Conservation (phyloP, 2,888 invertebrate species). For the Caenorhabditis afra region DNA sequence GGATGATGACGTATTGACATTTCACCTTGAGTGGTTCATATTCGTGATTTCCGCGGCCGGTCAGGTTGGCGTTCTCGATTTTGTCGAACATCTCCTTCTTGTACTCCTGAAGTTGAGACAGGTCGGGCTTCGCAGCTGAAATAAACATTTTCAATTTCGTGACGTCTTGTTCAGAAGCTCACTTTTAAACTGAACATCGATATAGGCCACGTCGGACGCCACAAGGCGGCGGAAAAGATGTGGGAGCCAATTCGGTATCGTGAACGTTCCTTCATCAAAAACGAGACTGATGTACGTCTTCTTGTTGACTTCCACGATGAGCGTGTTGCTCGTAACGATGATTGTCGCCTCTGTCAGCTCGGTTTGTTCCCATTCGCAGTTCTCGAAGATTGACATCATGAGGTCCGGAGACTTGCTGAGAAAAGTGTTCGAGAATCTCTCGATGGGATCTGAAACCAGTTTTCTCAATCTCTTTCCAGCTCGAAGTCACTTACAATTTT, state of each 20-base stretch:
- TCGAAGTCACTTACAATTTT: conserved; percentile 14
- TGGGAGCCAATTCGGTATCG: conserved; percentile 13
- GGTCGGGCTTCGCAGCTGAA: conserved; percentile 3
- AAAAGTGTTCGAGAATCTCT: conserved; percentile 17
- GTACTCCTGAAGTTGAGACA: neutral
- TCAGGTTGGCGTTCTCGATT: neutral
- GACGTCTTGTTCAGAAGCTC: neutral
- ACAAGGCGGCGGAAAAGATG: conserved; percentile 10
- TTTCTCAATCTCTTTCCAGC: neutral
- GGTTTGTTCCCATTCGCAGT: conserved; percentile 11
- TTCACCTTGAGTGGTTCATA: neutral
- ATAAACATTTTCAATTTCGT: neutral
- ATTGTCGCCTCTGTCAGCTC: neutral
- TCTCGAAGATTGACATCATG: conserved; percentile 22
- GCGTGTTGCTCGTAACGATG: neutral
- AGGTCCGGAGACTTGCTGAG: conserved; percentile 21
- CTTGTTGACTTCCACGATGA: neutral
- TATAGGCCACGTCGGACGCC: neutral
- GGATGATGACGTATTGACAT: neutral
- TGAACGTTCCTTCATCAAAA: neutral
- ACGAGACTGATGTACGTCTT: neutral
- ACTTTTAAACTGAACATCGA: conserved; percentile 26
- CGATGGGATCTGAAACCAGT: conserved; percentile 16
- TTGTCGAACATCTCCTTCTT: neutral
- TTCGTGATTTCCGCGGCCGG: neutral